Evolutionary conservation across 37 sponge, comb jelly and placozoan species (phyloP).

Genomic region (Petrosia ficiformis): DNA sequence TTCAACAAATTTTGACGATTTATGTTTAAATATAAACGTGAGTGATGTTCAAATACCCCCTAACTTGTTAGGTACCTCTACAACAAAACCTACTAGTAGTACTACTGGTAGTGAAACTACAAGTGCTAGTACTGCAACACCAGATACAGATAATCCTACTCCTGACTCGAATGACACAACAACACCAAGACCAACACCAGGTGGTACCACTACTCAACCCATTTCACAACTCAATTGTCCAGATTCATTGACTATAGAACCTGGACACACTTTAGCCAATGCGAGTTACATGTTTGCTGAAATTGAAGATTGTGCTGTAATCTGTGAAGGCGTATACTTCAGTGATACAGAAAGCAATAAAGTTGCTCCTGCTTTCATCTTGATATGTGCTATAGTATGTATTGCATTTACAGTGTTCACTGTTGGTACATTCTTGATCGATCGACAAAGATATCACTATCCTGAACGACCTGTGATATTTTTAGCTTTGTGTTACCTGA

Average conservation of each 20-base stretch:
- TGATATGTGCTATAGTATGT: constrained; percentile 68
- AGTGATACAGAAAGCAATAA: constrained; percentile 13
- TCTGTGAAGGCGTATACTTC: constrained; percentile 58
- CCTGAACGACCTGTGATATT: constrained; percentile 93
- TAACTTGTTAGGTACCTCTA: not conserved
- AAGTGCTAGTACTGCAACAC: not conserved
- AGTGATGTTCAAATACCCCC: not conserved
- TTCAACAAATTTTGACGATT: not conserved
- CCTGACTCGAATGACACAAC: not conserved
- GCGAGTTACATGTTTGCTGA: constrained; percentile 43
- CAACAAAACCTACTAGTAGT: no score
- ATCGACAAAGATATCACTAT: constrained; percentile 83
- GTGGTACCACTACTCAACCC: not conserved
- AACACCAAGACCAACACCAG: not conserved
- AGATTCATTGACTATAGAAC: not conserved
- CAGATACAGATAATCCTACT: not conserved
- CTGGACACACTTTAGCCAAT: constrained; percentile 5
- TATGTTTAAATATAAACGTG: not conserved
- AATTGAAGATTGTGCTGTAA: constrained; percentile 33
- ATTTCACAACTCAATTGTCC: not conserved
- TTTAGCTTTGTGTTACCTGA: constrained; percentile 73
- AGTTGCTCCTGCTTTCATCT: constrained; percentile 60
- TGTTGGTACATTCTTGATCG: constrained; percentile 82
- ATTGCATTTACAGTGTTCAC: constrained; percentile 76
- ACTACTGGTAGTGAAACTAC: not conserved